phyloP scores from a whole-genome alignment of 2,113 vertebrate species.

The Carassius carassius region DNA sequence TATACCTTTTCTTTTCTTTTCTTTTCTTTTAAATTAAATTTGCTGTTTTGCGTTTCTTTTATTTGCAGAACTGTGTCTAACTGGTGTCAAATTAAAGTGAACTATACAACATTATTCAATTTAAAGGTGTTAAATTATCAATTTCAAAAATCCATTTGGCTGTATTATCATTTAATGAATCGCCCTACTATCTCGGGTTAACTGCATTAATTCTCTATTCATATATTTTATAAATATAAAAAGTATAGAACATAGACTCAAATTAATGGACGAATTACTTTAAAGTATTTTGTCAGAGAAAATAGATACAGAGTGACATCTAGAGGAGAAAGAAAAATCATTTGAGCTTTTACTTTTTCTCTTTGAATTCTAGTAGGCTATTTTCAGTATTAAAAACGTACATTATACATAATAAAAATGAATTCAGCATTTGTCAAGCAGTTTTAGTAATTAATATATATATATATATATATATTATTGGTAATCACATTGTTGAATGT shows the following conservation, averaged over 20 bases:
- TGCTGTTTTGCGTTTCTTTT: background rate
- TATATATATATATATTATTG: background rate
- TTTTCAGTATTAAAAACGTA: background rate
- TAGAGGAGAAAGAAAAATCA: constrained; percentile 36
- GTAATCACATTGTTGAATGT: background rate
- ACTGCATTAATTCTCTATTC: background rate
- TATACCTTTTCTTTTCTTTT: background rate
- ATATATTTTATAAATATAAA: background rate
- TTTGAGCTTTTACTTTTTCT: background rate
- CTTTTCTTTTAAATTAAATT: too few species aligned
- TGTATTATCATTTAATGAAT: background rate
- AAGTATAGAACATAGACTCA: background rate
- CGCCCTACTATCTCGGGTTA: background rate
- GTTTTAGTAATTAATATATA: too few species aligned
- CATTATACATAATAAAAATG: too few species aligned
- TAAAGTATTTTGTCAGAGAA: background rate
- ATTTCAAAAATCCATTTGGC: background rate
- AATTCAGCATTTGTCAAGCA: too few species aligned
- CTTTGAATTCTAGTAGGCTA: background rate
- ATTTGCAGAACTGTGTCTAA: background rate
- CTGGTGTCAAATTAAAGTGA: background rate
- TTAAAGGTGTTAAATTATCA: background rate
- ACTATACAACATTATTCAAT: background rate
- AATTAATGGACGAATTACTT: background rate
- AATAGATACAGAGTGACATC: constrained; percentile 54